phyloP scores from a whole-genome alignment of 2,888 invertebrate genomes.

The Drosophila nigricruria region DNA sequence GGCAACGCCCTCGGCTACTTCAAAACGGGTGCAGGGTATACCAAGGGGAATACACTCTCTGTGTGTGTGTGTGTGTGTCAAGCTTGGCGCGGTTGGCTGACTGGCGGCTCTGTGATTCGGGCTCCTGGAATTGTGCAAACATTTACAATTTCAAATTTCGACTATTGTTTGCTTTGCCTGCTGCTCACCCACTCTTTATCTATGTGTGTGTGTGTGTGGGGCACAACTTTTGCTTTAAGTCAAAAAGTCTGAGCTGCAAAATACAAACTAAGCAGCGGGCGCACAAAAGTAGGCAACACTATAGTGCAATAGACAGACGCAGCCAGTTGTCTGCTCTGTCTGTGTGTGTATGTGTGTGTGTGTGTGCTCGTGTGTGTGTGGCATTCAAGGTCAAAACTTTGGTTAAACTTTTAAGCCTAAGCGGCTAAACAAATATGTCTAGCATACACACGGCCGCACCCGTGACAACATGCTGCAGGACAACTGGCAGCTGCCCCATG shows the following conservation, averaged over 20 bases:
- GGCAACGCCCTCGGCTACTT: constrained; percentile 61
- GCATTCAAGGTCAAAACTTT: constrained; percentile 61
- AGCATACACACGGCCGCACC: constrained; percentile 34
- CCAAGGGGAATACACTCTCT: neutral
- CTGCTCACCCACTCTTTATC: constrained; percentile 9
- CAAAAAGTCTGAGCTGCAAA: constrained; percentile 59
- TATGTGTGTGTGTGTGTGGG: constrained; percentile 16
- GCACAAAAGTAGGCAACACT: constrained; percentile 29
- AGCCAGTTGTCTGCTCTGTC: constrained; percentile 2
- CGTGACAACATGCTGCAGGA: constrained; percentile 38
- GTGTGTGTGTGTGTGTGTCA: constrained; percentile 22
- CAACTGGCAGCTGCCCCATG: constrained; percentile 33
- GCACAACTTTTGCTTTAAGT: constrained; percentile 61
- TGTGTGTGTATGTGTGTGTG: neutral
- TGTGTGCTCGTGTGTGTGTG: constrained; percentile 11
- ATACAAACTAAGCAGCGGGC: constrained; percentile 36
- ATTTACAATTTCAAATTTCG: constrained; percentile 79
- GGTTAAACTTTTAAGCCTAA: constrained; percentile 58
- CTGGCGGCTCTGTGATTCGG: constrained; percentile 48
- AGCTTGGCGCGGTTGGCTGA: constrained; percentile 35
- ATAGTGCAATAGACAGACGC: constrained; percentile 19
- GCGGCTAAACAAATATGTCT: constrained; percentile 60
- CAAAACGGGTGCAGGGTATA: constrained; percentile 6
- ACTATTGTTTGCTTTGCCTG: constrained; percentile 68
- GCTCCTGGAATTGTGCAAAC: constrained; percentile 68